Percentiles rank a stretch among this genome's conserved stretches.
Evolutionary conservation across 2,888 invertebrate species (phyloP).

Genomic region (Eupsilia transversa): DNA sequence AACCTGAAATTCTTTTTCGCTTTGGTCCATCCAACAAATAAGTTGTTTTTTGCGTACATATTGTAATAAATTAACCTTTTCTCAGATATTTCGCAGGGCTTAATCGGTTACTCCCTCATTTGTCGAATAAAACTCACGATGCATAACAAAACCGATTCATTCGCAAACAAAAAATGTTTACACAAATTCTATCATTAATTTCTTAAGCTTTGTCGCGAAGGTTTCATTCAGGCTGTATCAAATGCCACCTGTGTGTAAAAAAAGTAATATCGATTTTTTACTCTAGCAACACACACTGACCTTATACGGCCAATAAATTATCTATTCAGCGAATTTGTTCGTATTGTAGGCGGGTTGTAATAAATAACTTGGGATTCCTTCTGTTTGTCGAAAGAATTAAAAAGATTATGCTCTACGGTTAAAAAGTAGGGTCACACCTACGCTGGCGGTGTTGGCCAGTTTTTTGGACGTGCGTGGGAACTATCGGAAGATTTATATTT

Average conservation of each 20-base stretch:
- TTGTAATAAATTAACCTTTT: background rate
- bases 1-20: background rate
- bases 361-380: conserved; percentile 68
- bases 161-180: conserved; percentile 85
- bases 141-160: conserved; percentile 60
- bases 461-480: conserved; percentile 68
- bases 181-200: conserved; percentile 82
- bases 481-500: conserved; percentile 17
- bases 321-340: conserved; percentile 87
- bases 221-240: conserved; percentile 64
- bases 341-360: conserved; percentile 85
- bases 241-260: conserved; percentile 66
- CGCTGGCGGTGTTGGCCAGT: conserved; percentile 61
- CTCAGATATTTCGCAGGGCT: conserved; percentile 19
- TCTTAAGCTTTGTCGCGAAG: conserved; percentile 65
- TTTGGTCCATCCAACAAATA: background rate
- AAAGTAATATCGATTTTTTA: conserved; percentile 68
- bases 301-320: conserved; percentile 84
- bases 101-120: conserved; percentile 51
- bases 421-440: conserved; percentile 72
- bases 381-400: conserved; percentile 75
- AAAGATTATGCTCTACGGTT: conserved; percentile 66
- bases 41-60: background rate
- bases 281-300: conserved; percentile 69
- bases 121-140: conserved; percentile 43